phyloP scores from a whole-genome alignment of 2,113 vertebrate genomes.

The Bufo bufo region DNA sequence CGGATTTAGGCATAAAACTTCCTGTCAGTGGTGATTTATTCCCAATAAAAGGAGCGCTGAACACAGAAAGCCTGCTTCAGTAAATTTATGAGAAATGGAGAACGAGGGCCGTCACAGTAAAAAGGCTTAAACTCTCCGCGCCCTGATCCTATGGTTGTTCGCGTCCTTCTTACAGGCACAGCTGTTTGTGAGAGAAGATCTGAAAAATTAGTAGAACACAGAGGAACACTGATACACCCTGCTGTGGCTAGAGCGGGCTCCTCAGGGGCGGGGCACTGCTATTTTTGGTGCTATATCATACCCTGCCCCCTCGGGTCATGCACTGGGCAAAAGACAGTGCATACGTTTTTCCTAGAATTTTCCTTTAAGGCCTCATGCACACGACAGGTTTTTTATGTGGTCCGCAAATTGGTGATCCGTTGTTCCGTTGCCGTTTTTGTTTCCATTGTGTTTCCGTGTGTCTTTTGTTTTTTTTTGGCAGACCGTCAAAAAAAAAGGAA shows the following conservation, averaged over 20 bases:
- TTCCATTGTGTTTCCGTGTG: no score
- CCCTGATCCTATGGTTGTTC: slow-evolving; percentile 50
- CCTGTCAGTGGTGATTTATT: slow-evolving; percentile 80
- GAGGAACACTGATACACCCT: not conserved
- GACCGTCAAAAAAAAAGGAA: no score
- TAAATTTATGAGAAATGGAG: slow-evolving; percentile 78
- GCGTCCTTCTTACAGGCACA: slow-evolving; percentile 62
- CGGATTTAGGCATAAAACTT: slow-evolving; percentile 82
- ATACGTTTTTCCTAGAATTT: not conserved
- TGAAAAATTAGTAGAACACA: not conserved
- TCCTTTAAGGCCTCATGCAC: not conserved
- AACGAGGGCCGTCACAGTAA: slow-evolving; percentile 73
- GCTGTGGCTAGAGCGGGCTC: not conserved
- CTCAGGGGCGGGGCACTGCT: no score
- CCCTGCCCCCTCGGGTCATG: not conserved
- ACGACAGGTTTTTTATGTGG: no score
- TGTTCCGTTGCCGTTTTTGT: no score
- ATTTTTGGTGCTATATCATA: not conserved
- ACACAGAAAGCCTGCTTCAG: slow-evolving; percentile 73
- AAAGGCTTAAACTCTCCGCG: slow-evolving; percentile 64
- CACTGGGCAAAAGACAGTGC: not conserved
- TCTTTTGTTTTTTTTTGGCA: no score
- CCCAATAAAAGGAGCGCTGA: slow-evolving; percentile 74
- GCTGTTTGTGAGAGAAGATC: not conserved
- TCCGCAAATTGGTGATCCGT: no score